Conservation (phyloP, 2,113 vertebrate species). For the Halichoerus grypus region DNA sequence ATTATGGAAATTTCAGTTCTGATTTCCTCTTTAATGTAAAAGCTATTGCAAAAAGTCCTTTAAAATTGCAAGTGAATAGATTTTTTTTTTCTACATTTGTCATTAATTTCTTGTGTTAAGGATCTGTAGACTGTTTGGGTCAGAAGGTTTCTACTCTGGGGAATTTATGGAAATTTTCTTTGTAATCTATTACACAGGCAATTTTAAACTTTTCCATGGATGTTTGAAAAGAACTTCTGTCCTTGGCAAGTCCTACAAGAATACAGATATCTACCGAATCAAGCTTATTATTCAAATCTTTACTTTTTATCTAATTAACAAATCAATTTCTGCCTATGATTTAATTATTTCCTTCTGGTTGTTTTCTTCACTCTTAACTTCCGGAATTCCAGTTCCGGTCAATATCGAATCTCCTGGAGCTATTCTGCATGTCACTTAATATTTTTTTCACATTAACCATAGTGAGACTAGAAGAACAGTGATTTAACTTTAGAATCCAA, state of each 20-base stretch:
- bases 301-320: neutral
- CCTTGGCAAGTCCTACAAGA: neutral
- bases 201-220: neutral
- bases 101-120: conserved; percentile 17
- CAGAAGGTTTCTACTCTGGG: neutral
- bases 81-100: neutral
- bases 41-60: conserved; percentile 30
- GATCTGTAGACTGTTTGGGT: neutral
- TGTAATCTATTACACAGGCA: neutral
- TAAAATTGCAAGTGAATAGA: neutral
- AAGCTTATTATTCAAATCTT: neutral
- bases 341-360: conserved; percentile 12
- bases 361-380: neutral
- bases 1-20: neutral
- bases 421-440: neutral
- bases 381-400: neutral
- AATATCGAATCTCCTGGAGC: neutral
- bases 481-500: neutral
- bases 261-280: neutral
- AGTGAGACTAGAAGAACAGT: neutral
- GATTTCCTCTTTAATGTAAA: conserved; percentile 24
- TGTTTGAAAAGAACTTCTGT: neutral
- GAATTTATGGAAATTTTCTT: neutral
- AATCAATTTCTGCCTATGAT: neutral
- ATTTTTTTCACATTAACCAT: neutral